Base-by-base conservation (phyloP, 1,140 invertebrate species). In the Drosophila micromelanica region DNA sequence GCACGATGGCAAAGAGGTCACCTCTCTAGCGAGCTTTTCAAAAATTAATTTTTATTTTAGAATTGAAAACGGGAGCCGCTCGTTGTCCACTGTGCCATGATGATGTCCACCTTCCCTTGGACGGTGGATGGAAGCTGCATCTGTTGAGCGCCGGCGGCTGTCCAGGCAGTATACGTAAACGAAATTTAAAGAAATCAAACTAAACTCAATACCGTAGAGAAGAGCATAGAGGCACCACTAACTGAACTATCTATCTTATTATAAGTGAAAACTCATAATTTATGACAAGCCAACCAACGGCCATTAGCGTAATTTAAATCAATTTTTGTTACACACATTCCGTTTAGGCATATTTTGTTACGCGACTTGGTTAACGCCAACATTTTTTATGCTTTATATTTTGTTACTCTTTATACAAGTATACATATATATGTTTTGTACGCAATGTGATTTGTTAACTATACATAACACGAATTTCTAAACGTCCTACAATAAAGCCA, bases 1-100 rank as follows among this genome's bases (percentile, higher is more conserved):
- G 37, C 17, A n/a, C n/a, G 11, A 2, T 15, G 2, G 15, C 32
- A 1, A 9, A 3, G 1, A 5, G n/a, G 6, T 8, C 27, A 9
- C 1, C 3, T 13, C n/a, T 48, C 5, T 8, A 8, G 12, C 1
- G 8, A 1, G 1, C 4, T 17, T 11, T 13, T 9, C 9, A 40
- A 8, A 1, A 8, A 12, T 6, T 11, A 1, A 54, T n/a, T 17
- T 17, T 45, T 2, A 12, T 9, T 23, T 6, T 56, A 94, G 94
- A 94, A 91, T 84, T 94, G 8, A 92, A 93, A 60, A 93, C 94
- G 40, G 94, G 94, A 6, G 93, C 92, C 38, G 93, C 93, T 65
- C 94, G 94, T 64, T 97, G 96, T 92, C 96, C 96, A 3, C 92
- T 97, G 11, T 97, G 96, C 85, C 95, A 95, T 76, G 93, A 93